These are phyloP conservation scores for Zoanthus solanderi DNA, from an alignment of 92 coral and sea anemone genomes.

Conservation along the genomic window DNA sequence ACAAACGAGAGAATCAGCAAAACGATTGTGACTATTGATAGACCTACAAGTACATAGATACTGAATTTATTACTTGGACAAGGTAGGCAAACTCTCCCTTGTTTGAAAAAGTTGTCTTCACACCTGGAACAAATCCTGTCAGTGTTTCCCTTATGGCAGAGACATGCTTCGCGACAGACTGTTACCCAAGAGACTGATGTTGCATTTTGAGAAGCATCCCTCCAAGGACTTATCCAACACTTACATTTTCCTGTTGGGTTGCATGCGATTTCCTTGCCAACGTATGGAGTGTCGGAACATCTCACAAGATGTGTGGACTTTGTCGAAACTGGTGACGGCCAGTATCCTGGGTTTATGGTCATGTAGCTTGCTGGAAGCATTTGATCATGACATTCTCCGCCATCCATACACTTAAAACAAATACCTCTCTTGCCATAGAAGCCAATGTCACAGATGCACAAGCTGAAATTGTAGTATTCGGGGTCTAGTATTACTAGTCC, in stretches of 20 bases:
- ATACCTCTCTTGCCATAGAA: conserved; percentile 66
- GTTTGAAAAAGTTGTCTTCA: conserved; percentile 49
- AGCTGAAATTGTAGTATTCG: conserved; percentile 63
- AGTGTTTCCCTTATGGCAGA: conserved; percentile 67
- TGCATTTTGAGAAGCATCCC: not conserved
- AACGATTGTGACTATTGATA: conserved; percentile 15
- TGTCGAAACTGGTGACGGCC: conserved; percentile 75
- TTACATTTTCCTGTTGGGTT: conserved; percentile 68
- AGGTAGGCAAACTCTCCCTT: conserved; percentile 61
- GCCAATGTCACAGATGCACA: conserved; percentile 79
- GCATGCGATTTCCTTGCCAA: conserved; percentile 45
- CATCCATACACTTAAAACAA: conserved; percentile 74
- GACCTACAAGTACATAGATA: conserved; percentile 44
- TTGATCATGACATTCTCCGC: conserved; percentile 64
- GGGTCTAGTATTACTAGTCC: conserved; percentile 80
- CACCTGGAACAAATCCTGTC: conserved; percentile 75
- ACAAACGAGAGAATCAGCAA: conserved; percentile 59
- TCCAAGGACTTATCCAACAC: conserved; percentile 40
- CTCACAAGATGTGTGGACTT: conserved; percentile 72
- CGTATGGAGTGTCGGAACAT: conserved; percentile 49
- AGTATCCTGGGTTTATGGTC: conserved; percentile 75
- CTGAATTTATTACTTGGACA: conserved; percentile 50
- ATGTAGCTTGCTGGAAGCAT: conserved; percentile 57
- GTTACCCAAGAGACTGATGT: conserved; percentile 37
- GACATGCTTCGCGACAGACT: conserved; percentile 49